phyloP scores from a whole-genome alignment of 2,113 vertebrate genomes.

The Phoxinus phoxinus region DNA sequence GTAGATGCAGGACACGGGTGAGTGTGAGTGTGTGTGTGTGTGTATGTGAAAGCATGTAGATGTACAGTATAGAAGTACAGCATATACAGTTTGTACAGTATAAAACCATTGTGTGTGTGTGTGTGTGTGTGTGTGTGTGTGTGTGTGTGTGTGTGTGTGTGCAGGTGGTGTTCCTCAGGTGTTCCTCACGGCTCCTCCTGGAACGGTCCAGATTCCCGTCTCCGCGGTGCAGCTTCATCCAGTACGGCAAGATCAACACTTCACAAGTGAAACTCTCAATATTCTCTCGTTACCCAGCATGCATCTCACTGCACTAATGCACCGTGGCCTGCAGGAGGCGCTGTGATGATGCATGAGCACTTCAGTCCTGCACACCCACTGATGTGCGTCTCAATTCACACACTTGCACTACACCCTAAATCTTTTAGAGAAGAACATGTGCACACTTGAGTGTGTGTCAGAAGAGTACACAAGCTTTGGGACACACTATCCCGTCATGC shows the following conservation, averaged over 20 bases:
- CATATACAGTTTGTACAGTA: too few species aligned
- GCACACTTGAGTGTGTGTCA: too few species aligned
- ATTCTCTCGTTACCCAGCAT: slow-evolving; percentile 79
- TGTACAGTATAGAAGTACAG: too few species aligned
- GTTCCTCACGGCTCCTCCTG: slow-evolving; percentile 92
- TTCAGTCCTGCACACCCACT: background rate
- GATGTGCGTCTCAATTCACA: too few species aligned
- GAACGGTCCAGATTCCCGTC: slow-evolving; percentile 96
- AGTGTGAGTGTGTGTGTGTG: background rate
- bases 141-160: slow-evolving; percentile 31
- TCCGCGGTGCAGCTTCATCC: slow-evolving; percentile 97
- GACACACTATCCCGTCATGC: too few species aligned
- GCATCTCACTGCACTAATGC: slow-evolving; percentile 69
- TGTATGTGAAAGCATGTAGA: too few species aligned
- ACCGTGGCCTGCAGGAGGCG: background rate
- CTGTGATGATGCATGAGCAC: background rate
- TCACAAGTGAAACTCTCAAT: slow-evolving; percentile 82
- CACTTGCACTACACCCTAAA: too few species aligned
- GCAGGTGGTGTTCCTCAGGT: slow-evolving; percentile 92
- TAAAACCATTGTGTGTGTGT: slow-evolving; percentile 28
- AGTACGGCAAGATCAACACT: slow-evolving; percentile 86
- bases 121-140: slow-evolving; percentile 48
- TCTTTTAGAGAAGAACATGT: too few species aligned
- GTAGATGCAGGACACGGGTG: too few species aligned
- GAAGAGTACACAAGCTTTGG: too few species aligned